Percentiles rank a stretch among this genome's conserved stretches.
Evolutionary conservation across 2,888 invertebrate genomes (phyloP).

Genomic region (Drosophila pseudotakahashii): DNA sequence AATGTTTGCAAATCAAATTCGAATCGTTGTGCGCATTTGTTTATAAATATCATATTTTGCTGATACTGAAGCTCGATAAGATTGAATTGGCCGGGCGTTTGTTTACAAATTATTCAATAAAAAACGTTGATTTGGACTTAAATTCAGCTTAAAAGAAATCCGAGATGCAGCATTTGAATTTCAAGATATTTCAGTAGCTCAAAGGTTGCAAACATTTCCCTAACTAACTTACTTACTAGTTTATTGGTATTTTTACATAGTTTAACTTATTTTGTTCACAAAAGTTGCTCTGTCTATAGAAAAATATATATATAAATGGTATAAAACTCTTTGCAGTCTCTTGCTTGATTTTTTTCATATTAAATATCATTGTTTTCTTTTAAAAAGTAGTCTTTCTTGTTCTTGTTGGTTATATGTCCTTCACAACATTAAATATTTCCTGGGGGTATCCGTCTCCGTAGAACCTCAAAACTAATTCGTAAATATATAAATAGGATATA

Average conservation of each 20-base stretch:
- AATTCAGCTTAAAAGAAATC: constrained; percentile 4
- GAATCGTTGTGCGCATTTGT: constrained; percentile 22
- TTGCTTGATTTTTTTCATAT: constrained; percentile 47
- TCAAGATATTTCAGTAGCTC: constrained; percentile 3
- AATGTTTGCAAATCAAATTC: constrained; percentile 23
- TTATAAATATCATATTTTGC: constrained; percentile 11
- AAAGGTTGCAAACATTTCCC: constrained; percentile 12
- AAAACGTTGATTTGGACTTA: constrained; percentile 7
- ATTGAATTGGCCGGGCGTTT: constrained; percentile 1
- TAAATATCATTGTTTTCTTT: constrained; percentile 68
- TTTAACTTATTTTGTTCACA: constrained; percentile 38
- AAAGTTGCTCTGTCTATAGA: constrained; percentile 34
- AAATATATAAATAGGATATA: constrained; percentile 40
- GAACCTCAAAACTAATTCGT: constrained; percentile 13
- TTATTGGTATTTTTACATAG: constrained; percentile 29
- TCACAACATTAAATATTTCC: constrained; percentile 20
- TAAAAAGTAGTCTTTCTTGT: constrained; percentile 71
- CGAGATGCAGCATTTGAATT: constrained; percentile 11
- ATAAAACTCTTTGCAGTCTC: constrained; percentile 68
- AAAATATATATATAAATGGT: constrained; percentile 28
- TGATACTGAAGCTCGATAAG: constrained; percentile 14
- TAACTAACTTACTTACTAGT: constrained; percentile 18
- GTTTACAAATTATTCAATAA: constrained; percentile 19
- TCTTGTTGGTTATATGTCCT: constrained; percentile 24
- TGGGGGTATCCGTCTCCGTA: background rate